Conservation (phyloP, 2,113 vertebrate species). For the Oryzias woworae region DNA sequence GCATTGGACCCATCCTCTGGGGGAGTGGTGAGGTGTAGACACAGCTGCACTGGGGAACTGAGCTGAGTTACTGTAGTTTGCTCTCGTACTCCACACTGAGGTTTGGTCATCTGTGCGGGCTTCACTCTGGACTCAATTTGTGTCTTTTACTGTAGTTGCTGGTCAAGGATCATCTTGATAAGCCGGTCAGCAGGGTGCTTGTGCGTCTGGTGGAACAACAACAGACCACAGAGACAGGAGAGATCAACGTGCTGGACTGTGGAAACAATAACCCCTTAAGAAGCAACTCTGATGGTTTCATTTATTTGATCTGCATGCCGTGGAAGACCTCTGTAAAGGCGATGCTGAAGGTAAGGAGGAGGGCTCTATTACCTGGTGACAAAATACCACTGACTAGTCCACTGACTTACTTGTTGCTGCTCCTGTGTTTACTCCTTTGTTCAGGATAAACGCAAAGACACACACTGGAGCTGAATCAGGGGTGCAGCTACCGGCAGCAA, state of each 20-base stretch:
- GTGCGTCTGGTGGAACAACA: slow-evolving; percentile 65
- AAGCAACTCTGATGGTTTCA: slow-evolving; percentile 73
- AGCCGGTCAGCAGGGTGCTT: slow-evolving; percentile 63
- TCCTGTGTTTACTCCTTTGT: too few species aligned
- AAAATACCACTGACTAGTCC: too few species aligned
- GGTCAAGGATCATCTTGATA: slow-evolving; percentile 82
- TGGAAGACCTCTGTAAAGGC: slow-evolving; percentile 39
- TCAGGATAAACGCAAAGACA: too few species aligned
- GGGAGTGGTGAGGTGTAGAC: too few species aligned
- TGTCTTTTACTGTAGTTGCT: slow-evolving; percentile 79
- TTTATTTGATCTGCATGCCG: slow-evolving; percentile 81
- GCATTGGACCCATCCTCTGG: too few species aligned
- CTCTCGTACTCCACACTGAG: too few species aligned
- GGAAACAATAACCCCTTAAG: slow-evolving; percentile 13
- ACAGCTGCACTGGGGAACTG: too few species aligned
- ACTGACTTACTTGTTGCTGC: not conserved
- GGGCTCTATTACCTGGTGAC: too few species aligned
- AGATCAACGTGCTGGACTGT: slow-evolving; percentile 17
- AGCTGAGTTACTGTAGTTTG: too few species aligned
- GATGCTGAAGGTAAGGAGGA: slow-evolving; percentile 31
- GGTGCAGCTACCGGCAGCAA: too few species aligned
- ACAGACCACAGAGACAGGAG: slow-evolving; percentile 13
- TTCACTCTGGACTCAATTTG: not conserved
- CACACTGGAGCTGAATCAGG: too few species aligned
- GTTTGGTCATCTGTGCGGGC: too few species aligned